Conservation (phyloP, 53 echinoderm and acorn worm species). For the Echinarachnius parma region DNA sequence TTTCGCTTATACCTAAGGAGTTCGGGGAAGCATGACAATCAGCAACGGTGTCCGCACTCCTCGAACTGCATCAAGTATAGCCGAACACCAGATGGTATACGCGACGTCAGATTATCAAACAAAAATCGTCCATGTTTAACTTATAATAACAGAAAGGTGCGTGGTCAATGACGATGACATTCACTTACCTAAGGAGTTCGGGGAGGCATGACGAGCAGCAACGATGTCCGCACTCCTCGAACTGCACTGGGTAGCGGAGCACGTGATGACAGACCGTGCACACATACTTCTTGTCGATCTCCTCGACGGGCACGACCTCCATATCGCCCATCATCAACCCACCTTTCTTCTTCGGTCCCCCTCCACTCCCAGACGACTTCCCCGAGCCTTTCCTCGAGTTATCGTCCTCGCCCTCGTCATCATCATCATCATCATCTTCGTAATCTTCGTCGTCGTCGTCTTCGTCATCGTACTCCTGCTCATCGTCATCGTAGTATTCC, state of each 20-base stretch:
- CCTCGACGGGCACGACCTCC: slow-evolving; percentile 73
- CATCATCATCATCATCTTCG: slow-evolving; percentile 37
- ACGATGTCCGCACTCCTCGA: slow-evolving; percentile 88
- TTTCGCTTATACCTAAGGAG: slow-evolving; percentile 92
- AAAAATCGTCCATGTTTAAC: no score
- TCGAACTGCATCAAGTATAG: slow-evolving; percentile 94
- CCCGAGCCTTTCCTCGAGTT: slow-evolving; percentile 58
- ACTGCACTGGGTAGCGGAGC: slow-evolving; percentile 89
- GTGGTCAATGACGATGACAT: not conserved
- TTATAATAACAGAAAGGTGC: no score
- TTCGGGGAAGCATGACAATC: slow-evolving; percentile 81
- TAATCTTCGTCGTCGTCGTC: slow-evolving; percentile 27
- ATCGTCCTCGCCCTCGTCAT: slow-evolving; percentile 18
- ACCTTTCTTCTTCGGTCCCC: slow-evolving; percentile 42
- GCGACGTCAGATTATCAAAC: no score
- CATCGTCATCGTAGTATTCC: slow-evolving; percentile 38
- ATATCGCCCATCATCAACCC: slow-evolving; percentile 65
- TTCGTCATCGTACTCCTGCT: slow-evolving; percentile 24
- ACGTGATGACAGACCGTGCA: slow-evolving; percentile 90
- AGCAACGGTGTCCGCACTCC: slow-evolving; percentile 86
- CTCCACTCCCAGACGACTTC: slow-evolving; percentile 55
- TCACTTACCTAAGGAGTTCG: slow-evolving; percentile 74
- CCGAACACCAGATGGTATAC: no score
- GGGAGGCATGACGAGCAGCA: slow-evolving; percentile 89
- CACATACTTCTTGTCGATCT: slow-evolving; percentile 69